Conservation (phyloP, 2,797 vertebrate genomes). For the Coregonus suidteri region DNA sequence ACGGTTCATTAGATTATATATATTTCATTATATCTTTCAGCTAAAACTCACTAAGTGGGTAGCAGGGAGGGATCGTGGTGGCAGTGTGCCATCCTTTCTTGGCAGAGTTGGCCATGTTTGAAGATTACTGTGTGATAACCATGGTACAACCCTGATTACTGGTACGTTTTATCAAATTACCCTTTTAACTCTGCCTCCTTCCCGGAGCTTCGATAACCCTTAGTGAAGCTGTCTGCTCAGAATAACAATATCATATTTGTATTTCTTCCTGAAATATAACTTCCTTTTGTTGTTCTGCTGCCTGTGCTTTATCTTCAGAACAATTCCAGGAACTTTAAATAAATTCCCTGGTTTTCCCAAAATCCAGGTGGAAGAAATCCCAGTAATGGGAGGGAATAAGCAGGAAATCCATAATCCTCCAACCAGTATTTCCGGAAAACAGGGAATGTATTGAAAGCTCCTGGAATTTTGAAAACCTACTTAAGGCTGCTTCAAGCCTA, state of each 20-base stretch:
- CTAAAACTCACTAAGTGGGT: background rate
- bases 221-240: background rate
- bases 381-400: too few relatives aligned
- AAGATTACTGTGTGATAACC: constrained; percentile 27
- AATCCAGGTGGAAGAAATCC: too few relatives aligned
- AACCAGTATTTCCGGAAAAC: too few relatives aligned
- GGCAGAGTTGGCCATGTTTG: constrained; percentile 9
- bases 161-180: constrained; percentile 25
- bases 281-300: background rate
- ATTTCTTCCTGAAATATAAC: background rate
- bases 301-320: background rate
- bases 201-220: background rate
- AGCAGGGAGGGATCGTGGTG: constrained; percentile 1
- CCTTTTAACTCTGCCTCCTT: background rate
- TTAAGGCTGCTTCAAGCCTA: too few relatives aligned
- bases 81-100: constrained; percentile 25
- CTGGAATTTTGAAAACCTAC: too few relatives aligned
- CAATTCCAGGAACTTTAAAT: too few relatives aligned
- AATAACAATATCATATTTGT: background rate
- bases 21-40: background rate
- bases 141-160: constrained; percentile 17
- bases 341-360: too few relatives aligned
- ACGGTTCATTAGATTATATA: too few relatives aligned
- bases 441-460: too few relatives aligned
- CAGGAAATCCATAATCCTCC: too few relatives aligned